Conservation (phyloP, 2,113 vertebrate species). For the Semicossyphus pulcher region DNA sequence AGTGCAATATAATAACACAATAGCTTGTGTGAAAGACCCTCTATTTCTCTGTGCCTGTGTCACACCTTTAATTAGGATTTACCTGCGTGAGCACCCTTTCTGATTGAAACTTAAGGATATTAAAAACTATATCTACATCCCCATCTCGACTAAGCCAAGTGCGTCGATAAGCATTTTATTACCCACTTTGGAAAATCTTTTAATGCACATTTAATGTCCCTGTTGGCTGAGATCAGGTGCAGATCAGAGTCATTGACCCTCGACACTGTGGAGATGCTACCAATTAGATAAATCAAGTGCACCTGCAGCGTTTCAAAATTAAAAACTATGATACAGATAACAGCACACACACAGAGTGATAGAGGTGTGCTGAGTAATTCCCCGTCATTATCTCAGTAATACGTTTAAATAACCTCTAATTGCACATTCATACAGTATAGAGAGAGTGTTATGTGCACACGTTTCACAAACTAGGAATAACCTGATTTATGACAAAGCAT, state of each 20-base stretch:
- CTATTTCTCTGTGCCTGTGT: neutral
- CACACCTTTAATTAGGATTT: slow-evolving; percentile 36
- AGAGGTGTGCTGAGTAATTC: too few relatives aligned
- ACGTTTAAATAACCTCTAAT: too few relatives aligned
- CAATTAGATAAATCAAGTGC: slow-evolving; percentile 33
- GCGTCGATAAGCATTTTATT: slow-evolving; percentile 41
- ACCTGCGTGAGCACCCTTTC: slow-evolving; percentile 31
- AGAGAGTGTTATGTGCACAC: too few relatives aligned
- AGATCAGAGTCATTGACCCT: slow-evolving; percentile 39
- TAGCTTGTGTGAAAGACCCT: neutral
- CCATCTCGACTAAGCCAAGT: slow-evolving; percentile 31
- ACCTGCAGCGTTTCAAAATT: slow-evolving; percentile 22
- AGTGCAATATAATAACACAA: slow-evolving; percentile 25
- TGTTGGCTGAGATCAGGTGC: slow-evolving; percentile 9
- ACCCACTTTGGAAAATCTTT: slow-evolving; percentile 33
- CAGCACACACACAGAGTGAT: neutral
- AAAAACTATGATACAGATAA: neutral
- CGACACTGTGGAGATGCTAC: slow-evolving; percentile 6
- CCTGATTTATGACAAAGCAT: neutral
- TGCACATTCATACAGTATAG: too few relatives aligned
- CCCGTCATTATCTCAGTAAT: too few relatives aligned
- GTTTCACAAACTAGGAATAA: too few relatives aligned
- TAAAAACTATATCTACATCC: slow-evolving; percentile 18
- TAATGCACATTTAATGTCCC: slow-evolving; percentile 42
- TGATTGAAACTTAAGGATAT: slow-evolving; percentile 31